Base-by-base conservation (phyloP, 2,888 invertebrate species). In the Agriopis leucophaearia region DNA sequence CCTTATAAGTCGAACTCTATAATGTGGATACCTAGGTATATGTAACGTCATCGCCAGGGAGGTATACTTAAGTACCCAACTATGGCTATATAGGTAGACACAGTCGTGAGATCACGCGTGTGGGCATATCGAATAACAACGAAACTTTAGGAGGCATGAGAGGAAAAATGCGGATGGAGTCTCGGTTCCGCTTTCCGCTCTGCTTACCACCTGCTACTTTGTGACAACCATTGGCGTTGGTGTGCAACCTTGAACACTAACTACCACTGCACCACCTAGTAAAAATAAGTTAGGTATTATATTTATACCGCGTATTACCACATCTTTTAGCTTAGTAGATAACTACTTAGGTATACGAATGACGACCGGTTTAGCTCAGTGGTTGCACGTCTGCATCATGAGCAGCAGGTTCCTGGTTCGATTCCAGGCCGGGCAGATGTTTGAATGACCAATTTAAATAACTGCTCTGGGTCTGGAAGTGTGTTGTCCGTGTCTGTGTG, bases 101-200 rank as follows among this genome's bases (percentile, higher is more conserved):
- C 52, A 54, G 54, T 42, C 54, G 77, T 80, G 79, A 79, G 82
- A 80, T 81, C 80, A 82, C 78, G 81, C 75, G 77, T 79, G 70
- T 73, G 70, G 74, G 76, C 73, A 77, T 88, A 87, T 90, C 81
- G 71, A 81, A 82, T 91, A 78, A 78, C 88, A 78, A 79, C 81
- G 90, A 88, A 91, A 91, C 84, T 74, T 78, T 80, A 87, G 83
- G 58, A 88, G 76, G 80, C 83, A 76, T 86, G 85, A 80, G 82
- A 82, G 81, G 78, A 78, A 79, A 79, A 83, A 88, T 81, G 82
- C 87, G 88, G 88, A 88, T 84, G 81, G 66, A 71, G 44, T 63
- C 60, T 59, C 68, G 74, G 84, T 84, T 80, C 77, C 82, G 82
- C 82, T 84, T 89, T 89, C 82, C 86, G 89, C 86, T 87, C 88